Conservation (phyloP, 2,888 invertebrate genomes). For the Mimas tiliae region DNA sequence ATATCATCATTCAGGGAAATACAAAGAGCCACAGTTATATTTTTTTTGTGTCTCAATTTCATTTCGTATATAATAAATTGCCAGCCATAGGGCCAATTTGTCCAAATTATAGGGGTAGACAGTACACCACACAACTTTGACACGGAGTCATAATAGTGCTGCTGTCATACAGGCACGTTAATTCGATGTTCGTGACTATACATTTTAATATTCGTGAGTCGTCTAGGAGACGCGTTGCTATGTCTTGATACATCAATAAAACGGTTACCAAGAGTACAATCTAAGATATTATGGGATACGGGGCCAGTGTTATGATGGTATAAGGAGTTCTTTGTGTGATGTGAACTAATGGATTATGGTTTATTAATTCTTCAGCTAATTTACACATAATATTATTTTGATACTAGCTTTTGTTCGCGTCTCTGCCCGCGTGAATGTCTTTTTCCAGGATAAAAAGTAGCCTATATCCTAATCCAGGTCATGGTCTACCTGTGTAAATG, state of each 20-base stretch:
- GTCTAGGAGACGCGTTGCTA: conserved; percentile 63
- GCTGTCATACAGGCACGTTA: conserved; percentile 55
- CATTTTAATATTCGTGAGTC: conserved; percentile 69
- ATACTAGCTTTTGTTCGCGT: no score
- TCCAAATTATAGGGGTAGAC: conserved; percentile 35
- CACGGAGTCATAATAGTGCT: conserved; percentile 41
- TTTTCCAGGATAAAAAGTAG: no score
- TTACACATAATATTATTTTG: no score
- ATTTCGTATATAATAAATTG: background rate
- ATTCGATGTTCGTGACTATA: conserved; percentile 70
- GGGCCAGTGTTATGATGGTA: background rate
- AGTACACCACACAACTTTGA: conserved; percentile 48
- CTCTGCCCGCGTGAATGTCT: no score
- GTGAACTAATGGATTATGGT: no score
- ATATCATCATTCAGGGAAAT: no score
- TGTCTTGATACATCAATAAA: conserved; percentile 74
- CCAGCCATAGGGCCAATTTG: background rate
- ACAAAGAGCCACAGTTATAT: no score
- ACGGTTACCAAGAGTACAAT: conserved; percentile 9
- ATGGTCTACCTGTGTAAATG: no score
- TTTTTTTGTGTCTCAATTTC: no score
- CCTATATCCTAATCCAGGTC: no score
- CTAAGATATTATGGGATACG: background rate
- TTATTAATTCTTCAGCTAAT: no score
- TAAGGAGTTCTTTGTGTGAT: background rate